Evolutionary conservation across 2,888 invertebrate genomes (phyloP).

Genomic region (Tetramorium bicarinatum): DNA sequence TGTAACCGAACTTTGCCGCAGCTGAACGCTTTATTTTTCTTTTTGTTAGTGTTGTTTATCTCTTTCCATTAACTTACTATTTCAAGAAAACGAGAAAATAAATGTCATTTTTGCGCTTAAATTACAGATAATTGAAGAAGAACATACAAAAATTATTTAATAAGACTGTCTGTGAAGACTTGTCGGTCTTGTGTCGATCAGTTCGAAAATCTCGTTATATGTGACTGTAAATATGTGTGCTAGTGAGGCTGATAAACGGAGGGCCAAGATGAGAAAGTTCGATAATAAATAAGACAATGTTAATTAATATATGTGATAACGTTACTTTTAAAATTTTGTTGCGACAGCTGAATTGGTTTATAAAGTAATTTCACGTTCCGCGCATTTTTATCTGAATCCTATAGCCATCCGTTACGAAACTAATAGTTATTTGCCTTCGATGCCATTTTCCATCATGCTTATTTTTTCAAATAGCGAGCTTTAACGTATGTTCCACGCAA

Average conservation of each 20-base stretch:
- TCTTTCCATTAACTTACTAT: not conserved
- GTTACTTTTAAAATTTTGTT: too few species aligned
- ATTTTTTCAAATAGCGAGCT: conserved; percentile 48
- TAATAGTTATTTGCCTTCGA: conserved; percentile 44
- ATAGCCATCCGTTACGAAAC: conserved; percentile 18
- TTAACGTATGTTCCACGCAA: conserved; percentile 1
- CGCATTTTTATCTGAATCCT: conserved; percentile 27
- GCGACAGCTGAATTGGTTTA: not conserved
- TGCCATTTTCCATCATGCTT: conserved; percentile 39
- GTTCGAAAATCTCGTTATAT: not conserved
- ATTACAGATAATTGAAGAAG: not conserved
- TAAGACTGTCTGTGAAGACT: not conserved
- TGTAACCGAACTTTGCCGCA: not conserved
- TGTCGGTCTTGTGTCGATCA: not conserved
- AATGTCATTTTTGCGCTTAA: not conserved
- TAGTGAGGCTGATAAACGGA: not conserved
- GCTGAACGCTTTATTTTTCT: not conserved
- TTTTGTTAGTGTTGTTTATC: not conserved
- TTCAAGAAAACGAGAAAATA: not conserved
- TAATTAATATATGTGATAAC: conserved; percentile 6
- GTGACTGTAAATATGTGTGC: not conserved
- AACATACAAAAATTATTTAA: conserved; percentile 21
- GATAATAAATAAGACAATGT: not conserved
- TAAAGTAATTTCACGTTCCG: conserved; percentile 20
- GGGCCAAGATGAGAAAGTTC: not conserved